Percentiles rank a stretch among this genome's conserved stretches.
phyloP scores from a whole-genome alignment of 2,888 invertebrate species.

The Diogma glabrata region DNA sequence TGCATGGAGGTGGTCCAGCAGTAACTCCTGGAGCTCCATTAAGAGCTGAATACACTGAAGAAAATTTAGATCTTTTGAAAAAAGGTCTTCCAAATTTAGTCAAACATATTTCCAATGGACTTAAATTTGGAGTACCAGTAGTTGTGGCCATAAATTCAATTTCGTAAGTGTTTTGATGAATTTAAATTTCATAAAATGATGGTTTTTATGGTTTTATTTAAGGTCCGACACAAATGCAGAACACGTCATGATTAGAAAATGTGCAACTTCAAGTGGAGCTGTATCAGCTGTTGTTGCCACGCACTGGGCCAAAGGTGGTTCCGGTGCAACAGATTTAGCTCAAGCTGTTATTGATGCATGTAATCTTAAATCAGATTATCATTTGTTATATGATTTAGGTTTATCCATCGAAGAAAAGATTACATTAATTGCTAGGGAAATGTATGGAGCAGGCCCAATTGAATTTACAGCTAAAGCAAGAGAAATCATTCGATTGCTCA shows the following conservation, averaged over 20 bases:
- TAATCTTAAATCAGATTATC: conserved; percentile 45
- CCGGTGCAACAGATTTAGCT: conserved; percentile 75
- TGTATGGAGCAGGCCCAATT: conserved; percentile 91
- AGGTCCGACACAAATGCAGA: conserved; percentile 81
- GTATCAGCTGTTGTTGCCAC: conserved; percentile 74
- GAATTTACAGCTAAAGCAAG: conserved; percentile 61
- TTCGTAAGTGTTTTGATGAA: conserved; percentile 44
- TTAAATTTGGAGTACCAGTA: conserved; percentile 82
- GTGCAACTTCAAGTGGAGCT: conserved; percentile 69
- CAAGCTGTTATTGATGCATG: conserved; percentile 76
- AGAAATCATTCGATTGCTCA: conserved; percentile 56
- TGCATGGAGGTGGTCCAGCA: conserved; percentile 95
- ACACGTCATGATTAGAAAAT: conserved; percentile 61
- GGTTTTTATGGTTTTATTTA: too few species aligned
- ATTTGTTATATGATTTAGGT: conserved; percentile 58
- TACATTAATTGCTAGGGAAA: conserved; percentile 71
- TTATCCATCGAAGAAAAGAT: conserved; percentile 77
- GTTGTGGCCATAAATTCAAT: conserved; percentile 88
- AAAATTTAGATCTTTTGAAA: conserved; percentile 73
- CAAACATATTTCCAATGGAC: conserved; percentile 89
- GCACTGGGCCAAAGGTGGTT: conserved; percentile 86
- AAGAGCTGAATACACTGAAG: conserved; percentile 71
- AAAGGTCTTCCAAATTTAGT: conserved; percentile 82
- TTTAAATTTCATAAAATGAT: neutral
- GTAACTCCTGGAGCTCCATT: conserved; percentile 79